These are phyloP conservation scores for Melinopterus prodromus DNA, from an alignment of 2,888 invertebrate genomes.

Conservation along the genomic window DNA sequence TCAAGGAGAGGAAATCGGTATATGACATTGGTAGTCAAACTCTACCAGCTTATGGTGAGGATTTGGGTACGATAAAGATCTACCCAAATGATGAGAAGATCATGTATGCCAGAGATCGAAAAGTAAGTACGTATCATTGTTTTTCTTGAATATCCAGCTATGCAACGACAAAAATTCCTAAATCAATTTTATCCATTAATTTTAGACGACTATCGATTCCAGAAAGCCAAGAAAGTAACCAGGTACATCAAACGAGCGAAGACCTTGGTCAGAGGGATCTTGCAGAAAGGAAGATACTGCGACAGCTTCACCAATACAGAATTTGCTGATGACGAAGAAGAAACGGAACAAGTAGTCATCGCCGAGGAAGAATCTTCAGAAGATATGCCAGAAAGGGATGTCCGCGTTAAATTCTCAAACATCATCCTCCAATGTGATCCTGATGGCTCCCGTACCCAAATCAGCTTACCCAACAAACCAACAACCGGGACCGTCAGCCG, in stretches of 20 bases:
- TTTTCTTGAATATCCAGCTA: neutral
- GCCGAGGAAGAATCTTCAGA: conserved; percentile 12
- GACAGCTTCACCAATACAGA: conserved; percentile 16
- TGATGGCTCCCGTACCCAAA: neutral
- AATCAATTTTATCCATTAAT: neutral
- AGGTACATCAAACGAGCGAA: neutral
- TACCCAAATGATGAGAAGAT: neutral
- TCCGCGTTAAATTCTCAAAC: conserved; percentile 12
- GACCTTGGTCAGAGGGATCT: neutral
- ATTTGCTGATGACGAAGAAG: neutral
- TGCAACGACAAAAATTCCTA: too few relatives aligned
- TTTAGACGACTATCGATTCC: neutral
- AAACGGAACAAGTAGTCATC: neutral
- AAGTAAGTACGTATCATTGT: conserved; percentile 28
- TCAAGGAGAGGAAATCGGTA: neutral
- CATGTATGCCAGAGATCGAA: conserved; percentile 20
- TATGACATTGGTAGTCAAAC: conserved; percentile 10
- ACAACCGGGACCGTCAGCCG: neutral
- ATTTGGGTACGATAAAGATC: neutral
- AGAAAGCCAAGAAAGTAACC: neutral
- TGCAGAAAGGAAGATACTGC: conserved; percentile 9
- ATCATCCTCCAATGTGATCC: neutral
- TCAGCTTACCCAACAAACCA: neutral
- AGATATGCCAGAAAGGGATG: neutral
- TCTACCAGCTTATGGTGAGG: neutral